These are phyloP conservation scores for Cinara cedri DNA, from an alignment of 2,888 invertebrate genomes.

Conservation along the genomic window DNA sequence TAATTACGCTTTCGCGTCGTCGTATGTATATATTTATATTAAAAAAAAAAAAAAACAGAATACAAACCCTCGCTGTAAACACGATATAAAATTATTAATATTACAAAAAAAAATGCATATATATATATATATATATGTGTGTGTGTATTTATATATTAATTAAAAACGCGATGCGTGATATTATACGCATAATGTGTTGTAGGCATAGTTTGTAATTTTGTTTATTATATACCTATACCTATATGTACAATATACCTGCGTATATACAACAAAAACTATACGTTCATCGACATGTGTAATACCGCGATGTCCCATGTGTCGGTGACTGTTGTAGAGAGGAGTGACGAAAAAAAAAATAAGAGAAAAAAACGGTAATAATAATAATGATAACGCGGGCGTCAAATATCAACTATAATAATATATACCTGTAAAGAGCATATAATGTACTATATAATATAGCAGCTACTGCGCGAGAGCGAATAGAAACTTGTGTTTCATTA, in stretches of 20 bases:
- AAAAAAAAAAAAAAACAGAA: no score
- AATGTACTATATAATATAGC: no score
- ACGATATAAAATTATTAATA: constrained; percentile 41
- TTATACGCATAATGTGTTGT: not conserved
- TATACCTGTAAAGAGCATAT: no score
- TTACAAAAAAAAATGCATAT: constrained; percentile 8
- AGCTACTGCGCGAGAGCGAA: not conserved
- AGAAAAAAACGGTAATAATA: constrained; percentile 14
- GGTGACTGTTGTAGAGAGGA: not conserved
- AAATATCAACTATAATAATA: constrained; percentile 37
- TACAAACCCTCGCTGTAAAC: constrained; percentile 24
- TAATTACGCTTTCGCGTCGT: constrained; percentile 16
- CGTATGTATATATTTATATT: not conserved
- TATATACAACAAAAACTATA: constrained; percentile 25
- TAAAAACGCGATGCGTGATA: constrained; percentile 12
- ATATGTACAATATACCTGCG: no score
- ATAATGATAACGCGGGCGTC: constrained; percentile 33
- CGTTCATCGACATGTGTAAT: no score
- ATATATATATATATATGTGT: no score
- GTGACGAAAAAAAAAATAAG: not conserved
- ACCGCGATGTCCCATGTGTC: no score
- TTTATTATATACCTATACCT: not conserved
- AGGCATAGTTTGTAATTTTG: not conserved
- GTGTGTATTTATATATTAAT: no score
- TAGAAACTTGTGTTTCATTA: constrained; percentile 49